These are phyloP conservation scores for Hecatera dysodea DNA, from an alignment of 2,888 invertebrate species.

Conservation along the genomic window DNA sequence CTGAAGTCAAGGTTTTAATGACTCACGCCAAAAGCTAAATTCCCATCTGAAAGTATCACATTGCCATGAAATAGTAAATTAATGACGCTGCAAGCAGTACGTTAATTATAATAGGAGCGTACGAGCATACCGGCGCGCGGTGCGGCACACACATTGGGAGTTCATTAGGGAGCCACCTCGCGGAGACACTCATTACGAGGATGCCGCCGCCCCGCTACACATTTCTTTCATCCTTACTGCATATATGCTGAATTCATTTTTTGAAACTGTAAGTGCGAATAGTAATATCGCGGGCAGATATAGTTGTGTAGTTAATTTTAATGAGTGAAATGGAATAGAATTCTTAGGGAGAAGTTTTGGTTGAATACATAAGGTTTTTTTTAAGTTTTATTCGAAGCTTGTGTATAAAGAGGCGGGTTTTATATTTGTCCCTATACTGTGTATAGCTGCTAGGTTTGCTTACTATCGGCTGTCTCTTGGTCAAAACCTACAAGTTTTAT, in stretches of 20 bases:
- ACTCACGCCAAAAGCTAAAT: background rate
- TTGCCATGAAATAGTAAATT: slow-evolving; percentile 16
- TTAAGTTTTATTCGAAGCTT: too few species aligned
- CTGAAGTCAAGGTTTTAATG: too few species aligned
- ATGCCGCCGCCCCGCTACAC: slow-evolving; percentile 49
- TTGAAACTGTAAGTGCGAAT: slow-evolving; percentile 36
- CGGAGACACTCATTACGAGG: slow-evolving; percentile 64
- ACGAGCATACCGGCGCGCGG: background rate
- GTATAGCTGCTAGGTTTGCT: too few species aligned
- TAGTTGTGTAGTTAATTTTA: slow-evolving; percentile 17
- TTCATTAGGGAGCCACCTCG: slow-evolving; percentile 65
- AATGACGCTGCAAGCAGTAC: slow-evolving; percentile 30
- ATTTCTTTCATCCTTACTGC: slow-evolving; percentile 62
- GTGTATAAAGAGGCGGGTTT: too few species aligned
- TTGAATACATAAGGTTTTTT: background rate
- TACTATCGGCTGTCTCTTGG: too few species aligned
- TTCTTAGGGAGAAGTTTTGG: background rate
- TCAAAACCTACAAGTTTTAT: too few species aligned
- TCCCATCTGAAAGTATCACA: background rate
- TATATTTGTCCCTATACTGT: too few species aligned
- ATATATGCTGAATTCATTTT: slow-evolving; percentile 42
- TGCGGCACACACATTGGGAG: slow-evolving; percentile 57
- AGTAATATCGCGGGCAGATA: slow-evolving; percentile 21
- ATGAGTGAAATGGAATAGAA: slow-evolving; percentile 22
- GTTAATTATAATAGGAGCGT: slow-evolving; percentile 45